Evolutionary conservation across 1,140 invertebrate genomes (phyloP).

Genomic region (Akabosia matsudoensis): DNA sequence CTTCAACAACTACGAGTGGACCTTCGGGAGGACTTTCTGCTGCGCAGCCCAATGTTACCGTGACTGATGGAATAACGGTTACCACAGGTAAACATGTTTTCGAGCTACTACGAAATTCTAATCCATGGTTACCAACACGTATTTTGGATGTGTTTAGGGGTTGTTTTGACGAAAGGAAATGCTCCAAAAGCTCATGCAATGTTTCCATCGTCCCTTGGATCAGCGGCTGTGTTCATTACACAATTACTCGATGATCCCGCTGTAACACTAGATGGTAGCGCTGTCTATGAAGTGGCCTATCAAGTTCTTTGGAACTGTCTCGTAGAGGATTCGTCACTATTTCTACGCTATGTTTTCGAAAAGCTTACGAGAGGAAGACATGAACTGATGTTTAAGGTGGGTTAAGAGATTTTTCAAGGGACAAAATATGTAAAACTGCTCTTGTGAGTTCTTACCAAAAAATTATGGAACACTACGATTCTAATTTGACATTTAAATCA

Average conservation of each 20-base stretch:
- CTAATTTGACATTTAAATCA: no score
- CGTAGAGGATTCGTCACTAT: conserved; percentile 95
- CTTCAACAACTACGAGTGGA: background rate
- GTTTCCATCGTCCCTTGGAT: conserved; percentile 94
- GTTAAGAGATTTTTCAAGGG: background rate
- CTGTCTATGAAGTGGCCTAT: conserved; percentile 85
- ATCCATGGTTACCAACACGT: no score
- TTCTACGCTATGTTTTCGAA: conserved; percentile 92
- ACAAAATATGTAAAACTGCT: background rate
- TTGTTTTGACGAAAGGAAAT: conserved; percentile 36
- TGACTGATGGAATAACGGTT: conserved; percentile 40
- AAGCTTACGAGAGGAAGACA: conserved; percentile 91
- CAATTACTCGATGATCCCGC: conserved; percentile 92
- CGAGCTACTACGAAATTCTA: no score
- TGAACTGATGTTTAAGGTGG: conserved; percentile 87
- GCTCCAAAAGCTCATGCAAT: conserved; percentile 86
- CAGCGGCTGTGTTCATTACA: conserved; percentile 90
- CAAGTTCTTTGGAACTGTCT: conserved; percentile 95
- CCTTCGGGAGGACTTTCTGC: conserved; percentile 10
- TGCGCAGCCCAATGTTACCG: conserved; percentile 18
- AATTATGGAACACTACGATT: no score
- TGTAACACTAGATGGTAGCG: conserved; percentile 86
- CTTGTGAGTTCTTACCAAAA: background rate
- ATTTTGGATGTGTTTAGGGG: background rate
- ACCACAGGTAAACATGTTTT: conserved; percentile 35